Evolutionary conservation across 2,888 invertebrate genomes (phyloP), one percentile per base, ranked within the genome.

Genomic region (Rutpela maculata): DNA sequence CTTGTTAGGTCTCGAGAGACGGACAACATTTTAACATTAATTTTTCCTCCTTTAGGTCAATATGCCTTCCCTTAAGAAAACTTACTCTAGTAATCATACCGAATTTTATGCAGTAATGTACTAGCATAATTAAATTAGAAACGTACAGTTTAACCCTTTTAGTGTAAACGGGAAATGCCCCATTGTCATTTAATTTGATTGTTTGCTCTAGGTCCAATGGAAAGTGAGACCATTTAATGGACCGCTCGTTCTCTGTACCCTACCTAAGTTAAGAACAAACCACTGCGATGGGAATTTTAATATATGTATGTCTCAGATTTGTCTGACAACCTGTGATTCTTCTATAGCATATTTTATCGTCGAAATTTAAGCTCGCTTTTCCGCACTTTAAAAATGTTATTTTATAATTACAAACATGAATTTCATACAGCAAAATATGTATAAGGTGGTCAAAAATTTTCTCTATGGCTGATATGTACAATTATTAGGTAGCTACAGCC

Each of bases 201-300:
- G 65, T 43, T 43, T 65, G n/a, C 65, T 65, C 50, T 65, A 65
- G 43, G 65, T 65, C 65, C 38, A n/a, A 65, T 65, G 43, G 65
- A 65, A 65, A 65, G 43, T 43, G 65, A 65, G 43, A 38, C 11
- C 65, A 22, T 38, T 65, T 65, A 65, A 65, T 18, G 43, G 43
- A 19, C n/a, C 10, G 43, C 65, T 43, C 43, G 2, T 26, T 26
- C 22, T 12, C 65, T 17, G 6, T 9, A 19, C 17, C 19, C 31
- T n/a, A 62, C 65, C 43, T 65, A 50, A 65, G 19, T 43, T 65
- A 11, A 50, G n/a, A 50, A 17, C 50, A 50, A 50, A 50, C n/a
- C 50, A 5, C n/a, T 18, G 2, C 38, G 11, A 43, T 43, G 38
- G 43, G 5, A 10, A 43, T 43, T 43, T 65, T 22, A 38, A 65